phyloP scores from a whole-genome alignment of 2,113 vertebrate species.

The Elaphurus davidianus region DNA sequence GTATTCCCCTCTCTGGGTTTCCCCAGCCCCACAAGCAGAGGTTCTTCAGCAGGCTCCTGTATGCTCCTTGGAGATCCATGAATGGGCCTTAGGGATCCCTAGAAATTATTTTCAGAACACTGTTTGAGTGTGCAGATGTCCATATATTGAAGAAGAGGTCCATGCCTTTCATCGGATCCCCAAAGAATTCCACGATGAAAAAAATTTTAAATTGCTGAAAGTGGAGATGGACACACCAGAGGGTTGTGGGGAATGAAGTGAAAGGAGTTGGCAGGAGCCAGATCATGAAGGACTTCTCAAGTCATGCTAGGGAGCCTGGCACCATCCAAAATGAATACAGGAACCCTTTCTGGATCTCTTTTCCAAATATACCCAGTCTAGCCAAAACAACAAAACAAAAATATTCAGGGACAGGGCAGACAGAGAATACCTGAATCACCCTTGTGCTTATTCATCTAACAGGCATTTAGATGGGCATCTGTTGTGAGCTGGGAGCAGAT shows the following conservation, averaged over 20 bases:
- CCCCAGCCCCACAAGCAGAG: background rate
- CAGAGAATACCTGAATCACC: background rate
- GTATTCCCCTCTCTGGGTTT: background rate
- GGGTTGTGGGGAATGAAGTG: background rate
- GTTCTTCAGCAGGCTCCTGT: background rate
- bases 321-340: rapidly evolving
- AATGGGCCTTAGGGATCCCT: background rate
- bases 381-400: background rate
- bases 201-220: background rate
- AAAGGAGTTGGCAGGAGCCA: background rate
- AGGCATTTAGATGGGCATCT: background rate
- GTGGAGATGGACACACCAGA: background rate
- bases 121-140: background rate
- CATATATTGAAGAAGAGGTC: background rate
- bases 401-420: background rate
- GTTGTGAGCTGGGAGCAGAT: background rate
- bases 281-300: rapidly evolving
- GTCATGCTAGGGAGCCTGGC: background rate
- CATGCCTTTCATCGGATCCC: background rate
- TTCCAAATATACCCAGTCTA: background rate
- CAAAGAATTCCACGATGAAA: background rate
- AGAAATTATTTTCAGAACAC: background rate
- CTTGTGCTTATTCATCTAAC: rapidly evolving
- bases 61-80: background rate
- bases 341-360: background rate